Evolutionary conservation across 2,888 invertebrate species (phyloP).

Genomic region (Entomobrya proxima): DNA sequence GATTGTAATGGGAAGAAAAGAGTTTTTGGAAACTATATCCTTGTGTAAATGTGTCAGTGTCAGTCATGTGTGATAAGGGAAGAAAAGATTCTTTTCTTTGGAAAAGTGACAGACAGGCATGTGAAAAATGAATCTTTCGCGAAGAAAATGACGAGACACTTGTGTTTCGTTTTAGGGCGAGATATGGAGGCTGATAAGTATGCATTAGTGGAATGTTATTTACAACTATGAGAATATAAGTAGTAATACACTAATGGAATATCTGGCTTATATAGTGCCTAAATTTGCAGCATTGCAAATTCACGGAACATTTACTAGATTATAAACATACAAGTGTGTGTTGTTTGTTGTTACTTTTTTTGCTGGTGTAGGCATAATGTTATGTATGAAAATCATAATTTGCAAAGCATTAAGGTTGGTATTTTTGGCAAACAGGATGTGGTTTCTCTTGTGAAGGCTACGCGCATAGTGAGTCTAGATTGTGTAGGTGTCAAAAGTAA

Average conservation of each 20-base stretch:
- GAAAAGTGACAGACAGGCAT: slow-evolving; percentile 41
- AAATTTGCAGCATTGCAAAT: too few relatives aligned
- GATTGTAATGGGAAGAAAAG: not conserved
- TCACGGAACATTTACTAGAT: slow-evolving; percentile 18
- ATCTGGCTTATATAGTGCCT: too few relatives aligned
- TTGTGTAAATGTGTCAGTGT: slow-evolving; percentile 48
- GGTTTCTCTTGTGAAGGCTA: not conserved
- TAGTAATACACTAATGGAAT: not conserved
- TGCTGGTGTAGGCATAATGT: not conserved
- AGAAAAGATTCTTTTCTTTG: slow-evolving; percentile 4
- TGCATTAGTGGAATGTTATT: not conserved
- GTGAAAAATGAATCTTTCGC: slow-evolving; percentile 50
- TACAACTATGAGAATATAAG: not conserved
- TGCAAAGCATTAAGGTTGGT: not conserved
- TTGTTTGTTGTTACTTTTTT: not conserved
- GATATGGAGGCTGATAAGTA: not conserved
- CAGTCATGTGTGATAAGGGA: slow-evolving; percentile 47
- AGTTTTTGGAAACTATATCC: not conserved
- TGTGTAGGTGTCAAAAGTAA: too few relatives aligned
- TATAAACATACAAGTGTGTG: not conserved
- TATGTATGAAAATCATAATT: slow-evolving; percentile 23
- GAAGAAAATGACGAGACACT: slow-evolving; percentile 28
- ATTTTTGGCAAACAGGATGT: not conserved
- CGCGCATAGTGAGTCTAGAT: too few relatives aligned
- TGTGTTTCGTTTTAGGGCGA: slow-evolving; percentile 29